Base-by-base conservation (phyloP, 37 sponge, comb jelly and placozoan species). In the Chondrilla cf. caribensis region DNA sequence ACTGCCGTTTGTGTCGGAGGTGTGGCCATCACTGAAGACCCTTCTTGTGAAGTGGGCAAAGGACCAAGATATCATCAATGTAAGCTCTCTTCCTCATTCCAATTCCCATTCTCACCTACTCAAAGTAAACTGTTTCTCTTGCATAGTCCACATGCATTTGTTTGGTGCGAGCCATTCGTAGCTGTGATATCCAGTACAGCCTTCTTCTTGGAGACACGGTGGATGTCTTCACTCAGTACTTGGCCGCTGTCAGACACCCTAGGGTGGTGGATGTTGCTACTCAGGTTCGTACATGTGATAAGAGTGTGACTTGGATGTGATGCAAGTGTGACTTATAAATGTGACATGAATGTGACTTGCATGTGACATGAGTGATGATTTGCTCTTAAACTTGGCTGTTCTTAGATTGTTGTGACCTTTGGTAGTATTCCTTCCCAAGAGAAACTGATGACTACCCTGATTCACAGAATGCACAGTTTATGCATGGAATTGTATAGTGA, bases 221-320 rank as follows among this genome's bases (percentile, higher is more conserved):
- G 55, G 84, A 89, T n/a, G 38, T 93, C 26, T n/a, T 93, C 18
- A 58, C 90, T 3, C 44, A 93, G 82, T 87, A 86, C 51, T 78
- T 83, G n/a, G 65, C 87, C 18, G 84, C 87, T 18, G 73, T 84
- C 22, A 72, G 87, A 43, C 82, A 93, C 43, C 65, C 81, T 21
- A 81, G 60, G 38, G 41, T 90, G 36, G 77, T 90, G 43, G 82
- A 86, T 66, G 77, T 84, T 2, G 85, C 91, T 5, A 54, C 62
- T 29, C 81, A 90, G 60, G 91, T 90, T 7, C 62, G 86, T 44
- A 21, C 22, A 3, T 14, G 41, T 67, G 51, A n/a, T n/a, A n/a
- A n/a, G n/a, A n/a, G n/a, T n/a, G n/a, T n/a, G n/a, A n/a, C n/a
- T n/a, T n/a, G n/a, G n/a, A n/a, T n/a, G n/a, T n/a, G n/a, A n/a